Evolutionary conservation across 2,888 invertebrate genomes (phyloP).

Genomic region (Pelosia muscerda): DNA sequence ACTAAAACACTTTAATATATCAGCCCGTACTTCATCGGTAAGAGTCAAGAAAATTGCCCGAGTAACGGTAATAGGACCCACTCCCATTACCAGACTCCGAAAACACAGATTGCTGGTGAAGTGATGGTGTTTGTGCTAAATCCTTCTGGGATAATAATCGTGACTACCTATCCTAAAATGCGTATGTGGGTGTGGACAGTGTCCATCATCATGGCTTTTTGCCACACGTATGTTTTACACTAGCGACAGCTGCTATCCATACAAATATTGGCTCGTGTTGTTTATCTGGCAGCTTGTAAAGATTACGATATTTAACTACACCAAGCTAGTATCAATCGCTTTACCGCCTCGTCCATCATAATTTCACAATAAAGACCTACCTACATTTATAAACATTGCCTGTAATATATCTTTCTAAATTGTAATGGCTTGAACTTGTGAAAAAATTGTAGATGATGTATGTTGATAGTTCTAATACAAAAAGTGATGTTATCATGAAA

Average conservation of each 20-base stretch:
- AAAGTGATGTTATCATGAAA: no score
- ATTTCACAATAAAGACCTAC: constrained; percentile 28
- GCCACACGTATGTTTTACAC: constrained; percentile 32
- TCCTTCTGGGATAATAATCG: not conserved
- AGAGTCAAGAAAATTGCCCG: not conserved
- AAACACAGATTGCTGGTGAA: not conserved
- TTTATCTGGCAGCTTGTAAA: constrained; percentile 51
- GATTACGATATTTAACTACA: constrained; percentile 50
- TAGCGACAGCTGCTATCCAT: constrained; percentile 47
- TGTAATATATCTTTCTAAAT: constrained; percentile 1
- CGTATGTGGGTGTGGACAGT: constrained; percentile 50
- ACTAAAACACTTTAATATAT: not conserved
- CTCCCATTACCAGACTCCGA: not conserved
- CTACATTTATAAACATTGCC: constrained; percentile 19
- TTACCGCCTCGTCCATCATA: constrained; percentile 41
- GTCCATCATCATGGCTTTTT: constrained; percentile 51
- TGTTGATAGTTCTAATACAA: no score
- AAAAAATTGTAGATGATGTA: not conserved
- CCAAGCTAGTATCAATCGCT: constrained; percentile 27
- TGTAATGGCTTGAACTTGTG: not conserved
- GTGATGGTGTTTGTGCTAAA: not conserved
- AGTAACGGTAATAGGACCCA: not conserved
- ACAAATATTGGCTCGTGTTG: constrained; percentile 50
- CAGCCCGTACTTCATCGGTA: not conserved
- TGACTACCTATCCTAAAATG: not conserved